Base-by-base conservation (phyloP, 2,888 invertebrate species). In the Synanthedon myopaeformis region DNA sequence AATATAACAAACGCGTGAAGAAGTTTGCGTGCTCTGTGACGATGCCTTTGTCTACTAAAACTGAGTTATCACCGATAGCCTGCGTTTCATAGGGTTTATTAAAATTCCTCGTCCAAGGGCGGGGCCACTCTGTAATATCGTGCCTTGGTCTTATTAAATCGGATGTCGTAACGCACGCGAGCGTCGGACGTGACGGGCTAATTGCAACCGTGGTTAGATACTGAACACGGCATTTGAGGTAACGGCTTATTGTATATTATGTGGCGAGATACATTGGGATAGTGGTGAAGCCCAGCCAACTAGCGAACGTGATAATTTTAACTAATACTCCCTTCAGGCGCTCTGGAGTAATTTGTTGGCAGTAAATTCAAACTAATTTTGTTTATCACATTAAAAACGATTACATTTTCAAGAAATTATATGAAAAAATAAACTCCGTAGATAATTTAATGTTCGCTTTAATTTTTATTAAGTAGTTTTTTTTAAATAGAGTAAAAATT, bases 131-230 rank as follows among this genome's bases (percentile, higher is more conserved):
- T 66, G 57, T 61, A 63, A 59, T 77, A 64, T 70, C 79, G 79
- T 82, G 82, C 70, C 59, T 56, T 52, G 51, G 57, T 62, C 70
- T 79, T 79, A 80, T 82, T 83, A 82, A 75, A 76, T 72, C 67
- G 67, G 70, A 68, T 70, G 71, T 72, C 62, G 74, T 66, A 67
- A 70, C 72, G 72, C 81, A 82, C 84, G 81, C 82, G 72, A 81
- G 61, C 68, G 54, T 68, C 69, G 67, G 59, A 62, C 64, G 62
- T 74, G 76, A 74, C 77, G 70, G 63, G 63, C 69, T 80, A 79
- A 78, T 79, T 79, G 74, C 70, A 66, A 67, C 63, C 64, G 56
- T 52, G 41, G 52, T 60, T 63, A 66, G 69, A 70, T 68, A 72
- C 59, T 59, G 65, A 65, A 64, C 72, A 72, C 72, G 74, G 62